Conservation (phyloP, 2,888 invertebrate species). For the Drosophila antonietae region DNA sequence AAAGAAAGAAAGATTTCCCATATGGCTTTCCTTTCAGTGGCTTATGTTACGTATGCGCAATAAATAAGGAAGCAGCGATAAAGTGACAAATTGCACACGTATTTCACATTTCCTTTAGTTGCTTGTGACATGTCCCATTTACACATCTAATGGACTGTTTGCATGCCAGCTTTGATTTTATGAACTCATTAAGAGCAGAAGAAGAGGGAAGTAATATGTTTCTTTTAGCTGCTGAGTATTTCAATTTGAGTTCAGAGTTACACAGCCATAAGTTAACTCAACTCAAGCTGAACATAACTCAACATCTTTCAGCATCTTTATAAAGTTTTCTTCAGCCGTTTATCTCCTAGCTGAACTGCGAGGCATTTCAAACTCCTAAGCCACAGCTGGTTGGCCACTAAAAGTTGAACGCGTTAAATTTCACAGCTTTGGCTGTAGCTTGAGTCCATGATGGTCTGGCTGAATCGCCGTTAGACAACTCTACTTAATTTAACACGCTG, state of each 20-base stretch:
- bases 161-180: neutral
- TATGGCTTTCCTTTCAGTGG: constrained; percentile 13
- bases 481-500: constrained; percentile 10
- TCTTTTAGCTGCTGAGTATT: neutral
- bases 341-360: constrained; percentile 2
- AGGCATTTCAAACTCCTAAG: constrained; percentile 8
- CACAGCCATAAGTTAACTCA: too few relatives aligned
- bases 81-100: constrained; percentile 47
- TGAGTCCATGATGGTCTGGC: neutral
- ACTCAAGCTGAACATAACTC: neutral
- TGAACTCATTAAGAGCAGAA: neutral
- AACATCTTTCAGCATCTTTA: constrained; percentile 8
- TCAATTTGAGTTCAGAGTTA: neutral
- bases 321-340: constrained; percentile 13
- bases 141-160: constrained; percentile 8
- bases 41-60: constrained; percentile 29
- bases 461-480: constrained; percentile 4
- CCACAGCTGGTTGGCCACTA: constrained; percentile 24
- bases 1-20: constrained; percentile 31
- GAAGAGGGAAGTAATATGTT: neutral
- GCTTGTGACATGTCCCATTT: constrained; percentile 31
- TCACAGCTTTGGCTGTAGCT: constrained; percentile 17
- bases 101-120: constrained; percentile 31
- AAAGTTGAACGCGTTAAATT: constrained; percentile 42
- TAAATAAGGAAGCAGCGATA: constrained; percentile 18